These are phyloP conservation scores for Stictocephala bisonia DNA, from an alignment of 2,888 invertebrate genomes.

Conservation along the genomic window DNA sequence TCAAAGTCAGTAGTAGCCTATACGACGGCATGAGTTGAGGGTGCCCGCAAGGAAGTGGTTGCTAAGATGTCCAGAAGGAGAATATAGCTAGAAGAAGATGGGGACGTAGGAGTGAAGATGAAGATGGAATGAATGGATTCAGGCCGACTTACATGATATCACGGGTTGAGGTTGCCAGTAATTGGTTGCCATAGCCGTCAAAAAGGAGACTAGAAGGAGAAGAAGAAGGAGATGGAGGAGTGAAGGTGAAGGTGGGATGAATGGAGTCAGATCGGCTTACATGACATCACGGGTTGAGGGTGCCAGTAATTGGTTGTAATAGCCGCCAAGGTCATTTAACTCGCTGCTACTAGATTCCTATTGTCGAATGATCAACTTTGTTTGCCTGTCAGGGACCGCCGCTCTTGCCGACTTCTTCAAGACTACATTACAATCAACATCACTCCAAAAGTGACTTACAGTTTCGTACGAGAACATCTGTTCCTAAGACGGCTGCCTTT, in stretches of 20 bases:
- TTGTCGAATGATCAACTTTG: constrained; percentile 41
- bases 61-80: constrained; percentile 1
- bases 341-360: constrained; percentile 40
- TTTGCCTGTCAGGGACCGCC: constrained; percentile 35
- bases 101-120: not conserved
- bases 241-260: not conserved
- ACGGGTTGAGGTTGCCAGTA: too few species aligned
- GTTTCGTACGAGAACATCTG: constrained; percentile 27
- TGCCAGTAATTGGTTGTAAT: constrained; percentile 40
- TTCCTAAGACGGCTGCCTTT: not conserved
- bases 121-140: constrained; percentile 23
- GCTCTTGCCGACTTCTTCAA: constrained; percentile 36
- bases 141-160: too few species aligned
- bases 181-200: constrained; percentile 26
- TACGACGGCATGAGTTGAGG: too few species aligned
- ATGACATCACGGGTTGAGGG: constrained; percentile 28
- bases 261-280: constrained; percentile 31
- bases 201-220: not conserved
- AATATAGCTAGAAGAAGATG: not conserved
- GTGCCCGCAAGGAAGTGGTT: constrained; percentile 25
- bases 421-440: constrained; percentile 38
- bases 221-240: not conserved
- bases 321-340: constrained; percentile 37
- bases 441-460: constrained; percentile 26
- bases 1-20: too few species aligned